Evolutionary conservation across 2,113 vertebrate species (phyloP).

Genomic region (Xiphias gladius): DNA sequence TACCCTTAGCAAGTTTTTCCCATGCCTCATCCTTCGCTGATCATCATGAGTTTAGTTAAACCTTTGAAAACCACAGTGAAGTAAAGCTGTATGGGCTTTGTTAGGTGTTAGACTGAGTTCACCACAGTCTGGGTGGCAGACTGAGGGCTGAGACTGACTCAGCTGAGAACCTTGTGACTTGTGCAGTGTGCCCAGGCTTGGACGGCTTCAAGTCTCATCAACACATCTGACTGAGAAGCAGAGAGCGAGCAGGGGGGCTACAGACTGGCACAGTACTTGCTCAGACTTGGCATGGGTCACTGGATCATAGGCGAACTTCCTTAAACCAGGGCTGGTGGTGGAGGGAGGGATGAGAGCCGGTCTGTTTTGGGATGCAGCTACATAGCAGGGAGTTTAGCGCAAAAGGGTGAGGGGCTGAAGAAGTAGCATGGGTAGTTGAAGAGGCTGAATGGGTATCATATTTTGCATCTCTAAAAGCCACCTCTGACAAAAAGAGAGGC

Average conservation of each 20-base stretch:
- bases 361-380: constrained; percentile 52
- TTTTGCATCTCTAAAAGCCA: constrained; percentile 83
- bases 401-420: constrained; percentile 14
- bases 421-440: constrained; percentile 35
- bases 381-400: constrained; percentile 25
- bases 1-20: constrained; percentile 51
- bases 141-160: constrained; percentile 67
- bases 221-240: constrained; percentile 36
- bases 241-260: background rate
- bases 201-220: constrained; percentile 58
- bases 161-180: constrained; percentile 79
- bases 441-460: constrained; percentile 62
- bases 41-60: constrained; percentile 69
- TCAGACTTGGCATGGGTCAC: constrained; percentile 62
- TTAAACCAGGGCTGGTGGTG: constrained; percentile 33
- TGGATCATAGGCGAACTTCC: constrained; percentile 54
- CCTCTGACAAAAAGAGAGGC: constrained; percentile 76
- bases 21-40: constrained; percentile 63
- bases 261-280: constrained; percentile 61
- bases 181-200: constrained; percentile 45
- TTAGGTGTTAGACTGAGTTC: constrained; percentile 57
- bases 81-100: constrained; percentile 62
- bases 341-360: constrained; percentile 7
- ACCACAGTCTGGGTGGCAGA: constrained; percentile 74
- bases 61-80: constrained; percentile 59